A percentile compares a stretch with the other conserved stretches of the same genome.
phyloP scores from a whole-genome alignment of 37 sponge, comb jelly and placozoan species.

The Bolinopsis microptera region DNA sequence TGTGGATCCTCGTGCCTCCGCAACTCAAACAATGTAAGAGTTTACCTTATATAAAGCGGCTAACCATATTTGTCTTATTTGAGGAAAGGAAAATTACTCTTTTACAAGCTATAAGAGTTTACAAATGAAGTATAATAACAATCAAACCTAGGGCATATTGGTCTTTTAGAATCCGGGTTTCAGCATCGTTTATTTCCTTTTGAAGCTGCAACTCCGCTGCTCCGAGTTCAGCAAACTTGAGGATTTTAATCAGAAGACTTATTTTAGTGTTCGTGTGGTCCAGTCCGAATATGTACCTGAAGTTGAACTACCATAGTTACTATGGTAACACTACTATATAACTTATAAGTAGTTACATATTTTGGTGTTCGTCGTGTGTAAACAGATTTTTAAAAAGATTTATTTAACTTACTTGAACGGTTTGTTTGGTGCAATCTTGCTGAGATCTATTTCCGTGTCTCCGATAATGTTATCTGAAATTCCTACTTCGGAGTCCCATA shows the following conservation, averaged over 20 bases:
- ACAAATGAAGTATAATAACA: not conserved
- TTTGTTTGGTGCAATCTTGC: slow-evolving; percentile 55
- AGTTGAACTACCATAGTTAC: too few relatives aligned
- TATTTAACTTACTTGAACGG: slow-evolving; percentile 65
- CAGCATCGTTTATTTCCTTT: slow-evolving; percentile 60
- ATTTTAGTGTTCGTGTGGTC: slow-evolving; percentile 52
- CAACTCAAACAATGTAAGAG: too few relatives aligned
- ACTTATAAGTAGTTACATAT: too few relatives aligned
- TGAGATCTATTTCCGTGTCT: slow-evolving; percentile 50
- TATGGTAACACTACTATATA: too few relatives aligned
- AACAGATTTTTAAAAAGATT: too few relatives aligned
- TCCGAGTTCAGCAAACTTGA: slow-evolving; percentile 50
- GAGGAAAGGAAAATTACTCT: too few relatives aligned
- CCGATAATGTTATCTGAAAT: slow-evolving; percentile 45
- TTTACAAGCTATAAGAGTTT: too few relatives aligned
- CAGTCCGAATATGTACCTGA: slow-evolving; percentile 45
- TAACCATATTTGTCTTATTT: too few relatives aligned
- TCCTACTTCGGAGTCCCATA: slow-evolving; percentile 44
- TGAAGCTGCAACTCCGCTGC: slow-evolving; percentile 45
- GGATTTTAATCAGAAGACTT: slow-evolving; percentile 24
- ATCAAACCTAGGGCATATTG: not conserved
- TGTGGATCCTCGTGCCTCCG: too few relatives aligned
- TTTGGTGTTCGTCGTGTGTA: too few relatives aligned
- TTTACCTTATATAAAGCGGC: too few relatives aligned
- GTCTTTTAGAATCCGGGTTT: not conserved